phyloP scores from a whole-genome alignment of 2,888 invertebrate species.

The Epiperipatus broadwayi region DNA sequence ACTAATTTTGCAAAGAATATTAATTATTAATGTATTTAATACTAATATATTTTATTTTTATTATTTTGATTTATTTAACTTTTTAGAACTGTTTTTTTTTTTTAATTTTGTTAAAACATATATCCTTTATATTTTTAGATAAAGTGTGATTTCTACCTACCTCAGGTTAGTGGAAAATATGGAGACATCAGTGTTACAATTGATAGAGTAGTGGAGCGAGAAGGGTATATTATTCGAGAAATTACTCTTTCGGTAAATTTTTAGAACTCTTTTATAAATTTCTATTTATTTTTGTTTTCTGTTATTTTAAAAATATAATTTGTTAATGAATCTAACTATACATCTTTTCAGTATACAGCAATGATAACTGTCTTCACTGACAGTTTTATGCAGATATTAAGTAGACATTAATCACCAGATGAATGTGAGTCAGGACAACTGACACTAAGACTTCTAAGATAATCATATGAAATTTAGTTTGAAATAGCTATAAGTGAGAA shows the following conservation, averaged over 20 bases:
- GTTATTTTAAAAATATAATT: too few relatives aligned
- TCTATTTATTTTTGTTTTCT: too few relatives aligned
- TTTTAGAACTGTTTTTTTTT: neutral
- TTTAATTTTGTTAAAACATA: slow-evolving; percentile 17
- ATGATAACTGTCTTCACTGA: too few relatives aligned
- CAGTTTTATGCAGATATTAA: too few relatives aligned
- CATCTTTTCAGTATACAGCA: too few relatives aligned
- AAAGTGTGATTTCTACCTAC: slow-evolving; percentile 78
- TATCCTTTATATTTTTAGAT: slow-evolving; percentile 32
- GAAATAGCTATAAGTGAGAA: too few relatives aligned
- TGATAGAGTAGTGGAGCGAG: slow-evolving; percentile 31
- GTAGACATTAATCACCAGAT: too few relatives aligned
- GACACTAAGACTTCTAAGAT: too few relatives aligned
- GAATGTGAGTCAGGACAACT: too few relatives aligned
- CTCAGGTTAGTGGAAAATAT: slow-evolving; percentile 30
- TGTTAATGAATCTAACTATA: too few relatives aligned
- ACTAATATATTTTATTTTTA: neutral
- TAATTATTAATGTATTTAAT: neutral
- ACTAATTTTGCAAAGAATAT: neutral
- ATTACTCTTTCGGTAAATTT: slow-evolving; percentile 34
- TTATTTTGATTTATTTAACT: neutral
- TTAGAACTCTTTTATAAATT: neutral
- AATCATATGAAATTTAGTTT: too few relatives aligned
- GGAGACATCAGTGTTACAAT: slow-evolving; percentile 36
- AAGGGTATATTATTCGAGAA: slow-evolving; percentile 38